phyloP scores from a whole-genome alignment of 1,140 invertebrate species.

The Hestina assimilis region DNA sequence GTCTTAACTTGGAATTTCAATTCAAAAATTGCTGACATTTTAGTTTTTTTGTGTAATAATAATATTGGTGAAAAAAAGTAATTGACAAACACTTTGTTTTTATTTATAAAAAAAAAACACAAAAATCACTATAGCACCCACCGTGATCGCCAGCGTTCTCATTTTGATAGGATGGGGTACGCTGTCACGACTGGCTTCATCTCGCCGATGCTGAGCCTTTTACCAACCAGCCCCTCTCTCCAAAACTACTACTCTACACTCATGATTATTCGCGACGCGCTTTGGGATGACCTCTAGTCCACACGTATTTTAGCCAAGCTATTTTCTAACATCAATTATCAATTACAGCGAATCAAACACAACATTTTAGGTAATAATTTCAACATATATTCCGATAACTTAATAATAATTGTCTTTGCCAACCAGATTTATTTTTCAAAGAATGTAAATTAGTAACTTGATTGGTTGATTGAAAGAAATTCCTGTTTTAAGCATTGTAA shows the following conservation, averaged over 20 bases:
- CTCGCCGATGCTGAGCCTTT: constrained; percentile 36
- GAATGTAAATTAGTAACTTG: too few species aligned
- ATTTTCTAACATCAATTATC: neutral
- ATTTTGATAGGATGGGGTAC: constrained; percentile 47
- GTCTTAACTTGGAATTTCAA: too few species aligned
- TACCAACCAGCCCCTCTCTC: constrained; percentile 53
- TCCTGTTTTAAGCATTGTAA: too few species aligned
- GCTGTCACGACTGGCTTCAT: constrained; percentile 42
- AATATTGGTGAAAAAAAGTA: too few species aligned
- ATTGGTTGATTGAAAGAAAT: too few species aligned
- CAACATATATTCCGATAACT: too few species aligned
- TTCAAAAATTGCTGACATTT: too few species aligned
- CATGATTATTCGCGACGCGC: constrained; percentile 32
- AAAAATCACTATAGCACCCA: constrained; percentile 49
- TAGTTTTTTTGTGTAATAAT: too few species aligned
- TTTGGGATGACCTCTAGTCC: constrained; percentile 31
- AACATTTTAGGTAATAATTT: too few species aligned
- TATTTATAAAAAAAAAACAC: constrained; percentile 12
- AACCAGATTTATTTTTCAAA: too few species aligned
- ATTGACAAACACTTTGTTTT: constrained; percentile 7
- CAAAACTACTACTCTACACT: constrained; percentile 28
- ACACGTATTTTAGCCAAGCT: constrained; percentile 18
- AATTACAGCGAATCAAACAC: too few species aligned
- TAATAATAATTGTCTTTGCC: too few species aligned
- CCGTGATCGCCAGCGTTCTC: constrained; percentile 57